Evolutionary conservation across 1,140 invertebrate species (phyloP).

Genomic region (Carcinoscorpius rotundicauda): DNA sequence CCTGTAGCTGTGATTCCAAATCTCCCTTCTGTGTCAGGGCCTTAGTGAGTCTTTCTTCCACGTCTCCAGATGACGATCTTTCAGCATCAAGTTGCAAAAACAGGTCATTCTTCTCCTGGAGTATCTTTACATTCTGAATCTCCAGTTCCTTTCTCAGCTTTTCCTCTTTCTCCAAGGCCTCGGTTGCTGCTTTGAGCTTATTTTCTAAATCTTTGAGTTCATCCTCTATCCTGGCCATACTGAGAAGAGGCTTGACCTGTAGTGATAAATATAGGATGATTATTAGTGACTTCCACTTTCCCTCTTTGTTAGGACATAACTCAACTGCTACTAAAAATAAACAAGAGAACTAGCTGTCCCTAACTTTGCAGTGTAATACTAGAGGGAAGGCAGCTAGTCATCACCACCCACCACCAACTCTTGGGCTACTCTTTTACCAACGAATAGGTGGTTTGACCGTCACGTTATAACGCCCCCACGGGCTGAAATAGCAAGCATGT

Average conservation of each 20-base stretch:
- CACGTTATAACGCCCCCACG: no score
- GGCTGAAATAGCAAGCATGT: no score
- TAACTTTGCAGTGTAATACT: no score
- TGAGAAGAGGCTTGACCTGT: conserved; percentile 89
- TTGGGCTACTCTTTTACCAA: no score
- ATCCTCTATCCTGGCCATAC: conserved; percentile 95
- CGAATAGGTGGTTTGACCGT: no score
- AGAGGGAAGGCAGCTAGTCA: no score
- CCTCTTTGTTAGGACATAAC: no score
- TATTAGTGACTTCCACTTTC: no score
- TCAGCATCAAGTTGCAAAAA: conserved; percentile 78
- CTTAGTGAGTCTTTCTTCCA: conserved; percentile 84
- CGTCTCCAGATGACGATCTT: conserved; percentile 71
- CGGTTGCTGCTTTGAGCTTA: conserved; percentile 85
- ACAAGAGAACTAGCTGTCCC: no score
- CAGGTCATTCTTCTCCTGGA: conserved; percentile 85
- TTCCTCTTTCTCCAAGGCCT: conserved; percentile 84
- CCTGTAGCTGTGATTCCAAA: conserved; percentile 83
- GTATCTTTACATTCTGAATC: conserved; percentile 74
- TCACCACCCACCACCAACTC: no score
- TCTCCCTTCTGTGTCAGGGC: conserved; percentile 92
- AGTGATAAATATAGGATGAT: not conserved
- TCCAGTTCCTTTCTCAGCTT: conserved; percentile 95
- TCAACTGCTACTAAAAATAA: no score
- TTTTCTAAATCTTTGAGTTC: conserved; percentile 90